Conservation (phyloP, 2,113 vertebrate species). For the Otocyon megalotis region DNA sequence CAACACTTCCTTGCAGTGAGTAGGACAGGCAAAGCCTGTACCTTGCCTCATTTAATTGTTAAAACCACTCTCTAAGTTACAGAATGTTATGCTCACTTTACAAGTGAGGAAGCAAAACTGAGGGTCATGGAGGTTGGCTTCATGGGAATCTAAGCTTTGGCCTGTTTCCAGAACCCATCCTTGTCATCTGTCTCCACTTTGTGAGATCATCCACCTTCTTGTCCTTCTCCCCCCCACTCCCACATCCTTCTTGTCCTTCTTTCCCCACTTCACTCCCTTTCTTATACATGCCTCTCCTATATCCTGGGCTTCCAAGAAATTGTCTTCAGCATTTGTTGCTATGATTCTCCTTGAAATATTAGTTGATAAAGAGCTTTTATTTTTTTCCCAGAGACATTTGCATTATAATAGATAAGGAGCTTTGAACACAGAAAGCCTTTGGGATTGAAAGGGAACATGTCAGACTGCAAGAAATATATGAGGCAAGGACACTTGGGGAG, state of each 20-base stretch:
- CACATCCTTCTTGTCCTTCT: background rate
- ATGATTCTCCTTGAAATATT: constrained; percentile 9
- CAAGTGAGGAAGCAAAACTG: background rate
- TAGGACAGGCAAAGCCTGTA: background rate
- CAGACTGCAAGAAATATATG: background rate
- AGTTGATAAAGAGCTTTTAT: background rate
- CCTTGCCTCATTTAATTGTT: background rate
- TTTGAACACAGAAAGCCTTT: background rate
- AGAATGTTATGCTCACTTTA: background rate
- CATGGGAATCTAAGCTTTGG: background rate
- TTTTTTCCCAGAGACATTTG: background rate
- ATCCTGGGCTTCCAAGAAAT: background rate
- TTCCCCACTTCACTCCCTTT: accelerated
- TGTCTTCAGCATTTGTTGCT: background rate
- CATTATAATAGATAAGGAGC: background rate
- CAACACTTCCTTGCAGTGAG: background rate
- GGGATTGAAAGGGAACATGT: background rate
- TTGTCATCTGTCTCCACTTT: background rate
- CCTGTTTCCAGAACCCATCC: background rate
- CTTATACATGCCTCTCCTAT: background rate
- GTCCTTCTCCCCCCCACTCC: accelerated
- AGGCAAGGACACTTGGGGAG: background rate
- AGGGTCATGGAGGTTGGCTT: background rate
- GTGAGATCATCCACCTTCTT: background rate
- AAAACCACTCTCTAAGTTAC: background rate